phyloP scores from a whole-genome alignment of 2,888 invertebrate genomes.

The Calephelis perditalis region DNA sequence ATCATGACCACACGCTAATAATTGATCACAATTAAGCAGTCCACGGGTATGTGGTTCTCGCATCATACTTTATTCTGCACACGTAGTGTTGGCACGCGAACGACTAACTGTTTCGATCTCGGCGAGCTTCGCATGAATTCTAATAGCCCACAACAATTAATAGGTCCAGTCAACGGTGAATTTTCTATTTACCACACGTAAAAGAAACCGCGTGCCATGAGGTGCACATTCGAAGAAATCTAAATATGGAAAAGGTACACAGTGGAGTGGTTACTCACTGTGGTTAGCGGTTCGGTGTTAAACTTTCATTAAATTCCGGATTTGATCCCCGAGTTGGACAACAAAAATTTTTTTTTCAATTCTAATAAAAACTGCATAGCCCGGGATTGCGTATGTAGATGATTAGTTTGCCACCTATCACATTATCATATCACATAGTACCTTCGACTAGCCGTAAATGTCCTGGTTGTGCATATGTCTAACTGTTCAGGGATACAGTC shows the following conservation, averaged over 20 bases:
- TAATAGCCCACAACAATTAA: conserved; percentile 71
- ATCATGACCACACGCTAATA: conserved; percentile 42
- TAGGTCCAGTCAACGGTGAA: conserved; percentile 73
- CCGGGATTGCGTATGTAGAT: no score
- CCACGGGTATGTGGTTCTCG: conserved; percentile 41
- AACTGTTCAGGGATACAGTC: no score
- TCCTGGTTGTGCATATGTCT: no score
- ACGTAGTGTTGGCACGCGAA: conserved; percentile 64
- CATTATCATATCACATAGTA: no score
- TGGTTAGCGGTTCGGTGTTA: no score
- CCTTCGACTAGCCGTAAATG: no score
- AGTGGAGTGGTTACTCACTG: no score
- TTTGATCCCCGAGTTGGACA: no score
- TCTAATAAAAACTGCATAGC: no score
- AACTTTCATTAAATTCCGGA: no score
- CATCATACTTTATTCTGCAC: conserved; percentile 58
- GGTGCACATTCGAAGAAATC: conserved; percentile 62
- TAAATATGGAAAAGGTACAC: conserved; percentile 40
- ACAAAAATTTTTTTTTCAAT: no score
- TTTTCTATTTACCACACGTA: conserved; percentile 78
- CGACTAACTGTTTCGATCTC: conserved; percentile 66
- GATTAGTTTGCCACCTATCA: no score
- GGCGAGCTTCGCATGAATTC: conserved; percentile 61
- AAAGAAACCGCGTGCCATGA: conserved; percentile 70
- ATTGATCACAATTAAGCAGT: conserved; percentile 39